Percentiles rank a stretch among this genome's conserved stretches.
Evolutionary conservation across 64 coral and sea anemone genomes (phyloP).

Genomic region (Anthopleura sola): DNA sequence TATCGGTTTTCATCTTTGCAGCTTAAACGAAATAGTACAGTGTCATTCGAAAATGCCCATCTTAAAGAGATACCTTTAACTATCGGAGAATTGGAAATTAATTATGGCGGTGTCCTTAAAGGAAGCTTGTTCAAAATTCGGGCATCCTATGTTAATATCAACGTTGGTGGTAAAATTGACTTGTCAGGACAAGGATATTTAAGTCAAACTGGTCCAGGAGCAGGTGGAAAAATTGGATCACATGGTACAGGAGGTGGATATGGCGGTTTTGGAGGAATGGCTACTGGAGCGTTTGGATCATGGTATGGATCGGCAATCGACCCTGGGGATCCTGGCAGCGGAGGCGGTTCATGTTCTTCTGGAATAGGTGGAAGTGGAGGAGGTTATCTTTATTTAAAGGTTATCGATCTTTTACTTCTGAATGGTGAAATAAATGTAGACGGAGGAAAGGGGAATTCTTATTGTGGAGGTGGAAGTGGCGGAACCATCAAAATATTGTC

Average conservation of each 20-base stretch:
- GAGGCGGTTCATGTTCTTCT: conserved; percentile 58
- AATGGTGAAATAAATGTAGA: conserved; percentile 71
- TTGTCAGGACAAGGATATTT: conserved; percentile 68
- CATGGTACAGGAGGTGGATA: conserved; percentile 78
- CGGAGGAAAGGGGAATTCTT: conserved; percentile 22
- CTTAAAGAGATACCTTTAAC: conserved; percentile 73
- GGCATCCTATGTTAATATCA: conserved; percentile 60
- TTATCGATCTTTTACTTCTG: conserved; percentile 45
- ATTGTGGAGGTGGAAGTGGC: conserved; percentile 82
- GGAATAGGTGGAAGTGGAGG: conserved; percentile 77
- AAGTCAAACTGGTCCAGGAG: conserved; percentile 56
- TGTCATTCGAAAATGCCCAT: conserved; percentile 81
- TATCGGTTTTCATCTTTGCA: conserved; percentile 82
- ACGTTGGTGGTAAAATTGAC: conserved; percentile 71
- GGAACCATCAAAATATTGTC: conserved; percentile 74
- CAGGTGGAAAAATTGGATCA: conserved; percentile 37
- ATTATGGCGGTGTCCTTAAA: conserved; percentile 69
- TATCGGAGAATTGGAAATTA: conserved; percentile 73
- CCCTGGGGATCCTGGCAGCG: conserved; percentile 85
- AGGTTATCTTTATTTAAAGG: conserved; percentile 60
- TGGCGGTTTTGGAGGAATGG: conserved; percentile 73
- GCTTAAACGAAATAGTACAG: conserved; percentile 68
- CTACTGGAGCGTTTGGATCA: conserved; percentile 29
- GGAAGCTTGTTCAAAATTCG: conserved; percentile 76
- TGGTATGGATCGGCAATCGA: conserved; percentile 79